A percentile compares a stretch with the other conserved stretches of the same genome.
These are phyloP conservation scores for Oryzias curvinotus DNA, from an alignment of 2,113 vertebrate genomes.

Conservation along the genomic window DNA sequence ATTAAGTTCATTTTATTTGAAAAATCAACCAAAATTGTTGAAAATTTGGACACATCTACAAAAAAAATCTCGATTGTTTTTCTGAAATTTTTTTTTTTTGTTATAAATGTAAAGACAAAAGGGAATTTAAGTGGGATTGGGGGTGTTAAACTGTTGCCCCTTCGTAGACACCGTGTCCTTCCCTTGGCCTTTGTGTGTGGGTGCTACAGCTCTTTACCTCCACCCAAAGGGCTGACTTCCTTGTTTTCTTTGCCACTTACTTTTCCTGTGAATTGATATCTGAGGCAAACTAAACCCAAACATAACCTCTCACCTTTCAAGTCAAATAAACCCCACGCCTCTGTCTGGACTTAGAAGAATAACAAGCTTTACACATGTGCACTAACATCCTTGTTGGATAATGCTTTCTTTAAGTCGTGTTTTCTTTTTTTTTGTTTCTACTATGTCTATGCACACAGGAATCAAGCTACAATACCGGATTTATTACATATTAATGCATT, in stretches of 20 bases:
- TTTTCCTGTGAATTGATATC: conserved; percentile 66
- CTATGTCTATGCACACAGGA: neutral
- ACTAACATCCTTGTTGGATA: conserved; percentile 27
- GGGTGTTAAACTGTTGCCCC: conserved; percentile 32
- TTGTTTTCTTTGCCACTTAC: conserved; percentile 59
- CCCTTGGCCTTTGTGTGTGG: conserved; percentile 35
- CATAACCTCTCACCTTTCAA: conserved; percentile 67
- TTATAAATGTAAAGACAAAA: neutral
- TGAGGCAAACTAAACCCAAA: conserved; percentile 67
- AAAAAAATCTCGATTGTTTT: too few relatives aligned
- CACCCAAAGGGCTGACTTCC: conserved; percentile 65
- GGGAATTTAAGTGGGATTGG: neutral
- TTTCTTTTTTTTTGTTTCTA: neutral
- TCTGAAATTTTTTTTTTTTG: neutral
- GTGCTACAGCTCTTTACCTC: conserved; percentile 38
- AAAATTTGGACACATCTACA: too few relatives aligned
- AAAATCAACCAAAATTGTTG: too few relatives aligned
- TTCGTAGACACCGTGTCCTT: conserved; percentile 55
- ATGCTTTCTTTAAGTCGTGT: neutral
- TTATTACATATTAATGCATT: neutral
- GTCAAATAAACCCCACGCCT: conserved; percentile 61
- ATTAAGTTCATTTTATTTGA: too few relatives aligned
- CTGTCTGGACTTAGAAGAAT: conserved; percentile 45
- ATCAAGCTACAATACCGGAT: neutral
- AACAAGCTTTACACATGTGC: conserved; percentile 46